These are phyloP conservation scores for Sitophilus oryzae DNA, from an alignment of 1,140 invertebrate genomes.

Conservation along the genomic window DNA sequence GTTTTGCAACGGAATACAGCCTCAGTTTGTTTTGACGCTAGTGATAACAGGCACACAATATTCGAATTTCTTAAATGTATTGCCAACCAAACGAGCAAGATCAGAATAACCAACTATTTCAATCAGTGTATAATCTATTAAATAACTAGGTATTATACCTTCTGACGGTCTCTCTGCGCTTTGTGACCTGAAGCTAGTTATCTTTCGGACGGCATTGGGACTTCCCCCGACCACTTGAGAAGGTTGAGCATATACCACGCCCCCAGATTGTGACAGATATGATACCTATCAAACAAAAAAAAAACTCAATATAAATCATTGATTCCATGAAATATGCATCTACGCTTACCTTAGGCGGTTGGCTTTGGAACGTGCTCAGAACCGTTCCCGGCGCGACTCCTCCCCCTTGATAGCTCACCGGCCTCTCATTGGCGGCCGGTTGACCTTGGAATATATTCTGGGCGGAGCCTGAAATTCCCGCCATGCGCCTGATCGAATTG, in stretches of 20 bases:
- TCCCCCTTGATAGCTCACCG: conserved; percentile 24
- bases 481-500: conserved; percentile 60
- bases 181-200: conserved; percentile 47
- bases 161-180: conserved; percentile 51
- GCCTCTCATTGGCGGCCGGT: conserved; percentile 31
- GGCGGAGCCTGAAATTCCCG: conserved; percentile 42
- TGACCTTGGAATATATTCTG: conserved; percentile 36
- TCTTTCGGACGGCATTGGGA: conserved; percentile 45
- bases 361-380: conserved; percentile 49
- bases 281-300: conserved; percentile 28
- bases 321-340: too few species aligned
- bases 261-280: conserved; percentile 40
- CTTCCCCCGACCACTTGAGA: conserved; percentile 47
- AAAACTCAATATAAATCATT: too few species aligned
- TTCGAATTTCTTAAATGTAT: too few species aligned
- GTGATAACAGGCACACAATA: too few species aligned
- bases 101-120: too few species aligned
- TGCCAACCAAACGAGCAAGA: too few species aligned
- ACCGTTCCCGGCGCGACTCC: conserved; percentile 26
- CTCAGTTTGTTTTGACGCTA: too few species aligned
- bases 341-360: conserved; percentile 43
- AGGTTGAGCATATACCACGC: conserved; percentile 50
- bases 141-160: conserved; percentile 40
- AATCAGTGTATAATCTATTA: too few species aligned
- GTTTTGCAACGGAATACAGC: too few species aligned